Conservation (phyloP, 2,888 invertebrate species). For the Steromphala cineraria region DNA sequence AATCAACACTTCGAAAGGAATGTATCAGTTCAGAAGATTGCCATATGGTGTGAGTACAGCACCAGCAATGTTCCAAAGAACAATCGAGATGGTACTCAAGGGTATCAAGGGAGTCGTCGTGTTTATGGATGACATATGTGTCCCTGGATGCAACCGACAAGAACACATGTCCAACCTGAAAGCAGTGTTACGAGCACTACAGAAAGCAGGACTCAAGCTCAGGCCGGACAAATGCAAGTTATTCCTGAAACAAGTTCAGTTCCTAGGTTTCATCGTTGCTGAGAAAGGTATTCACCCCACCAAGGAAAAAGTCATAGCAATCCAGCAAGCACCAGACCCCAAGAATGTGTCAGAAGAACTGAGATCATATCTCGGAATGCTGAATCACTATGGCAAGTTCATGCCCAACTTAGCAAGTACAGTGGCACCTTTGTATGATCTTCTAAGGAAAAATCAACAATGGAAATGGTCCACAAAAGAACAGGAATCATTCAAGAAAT, state of each 20-base stretch:
- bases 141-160: not conserved
- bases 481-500: not conserved
- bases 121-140: constrained; percentile 32
- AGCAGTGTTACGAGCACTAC: constrained; percentile 28
- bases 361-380: not conserved
- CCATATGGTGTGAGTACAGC: not conserved
- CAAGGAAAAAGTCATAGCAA: constrained; percentile 12
- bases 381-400: not conserved
- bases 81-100: constrained; percentile 31
- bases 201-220: constrained; percentile 33
- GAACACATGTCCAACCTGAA: constrained; percentile 25
- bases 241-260: not conserved
- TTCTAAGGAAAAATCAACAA: not conserved
- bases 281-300: not conserved
- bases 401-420: not conserved
- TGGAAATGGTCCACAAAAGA: constrained; percentile 7
- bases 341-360: constrained; percentile 13
- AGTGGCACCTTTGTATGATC: not conserved
- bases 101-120: constrained; percentile 1
- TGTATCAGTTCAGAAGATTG: constrained; percentile 29
- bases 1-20: constrained; percentile 26
- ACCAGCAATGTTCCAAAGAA: constrained; percentile 27
- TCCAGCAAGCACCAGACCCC: not conserved
- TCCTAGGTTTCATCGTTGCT: not conserved
- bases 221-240: not conserved